Evolutionary conservation across 2,797 vertebrate species (phyloP).

Genomic region (Amazona ochrocephala): DNA sequence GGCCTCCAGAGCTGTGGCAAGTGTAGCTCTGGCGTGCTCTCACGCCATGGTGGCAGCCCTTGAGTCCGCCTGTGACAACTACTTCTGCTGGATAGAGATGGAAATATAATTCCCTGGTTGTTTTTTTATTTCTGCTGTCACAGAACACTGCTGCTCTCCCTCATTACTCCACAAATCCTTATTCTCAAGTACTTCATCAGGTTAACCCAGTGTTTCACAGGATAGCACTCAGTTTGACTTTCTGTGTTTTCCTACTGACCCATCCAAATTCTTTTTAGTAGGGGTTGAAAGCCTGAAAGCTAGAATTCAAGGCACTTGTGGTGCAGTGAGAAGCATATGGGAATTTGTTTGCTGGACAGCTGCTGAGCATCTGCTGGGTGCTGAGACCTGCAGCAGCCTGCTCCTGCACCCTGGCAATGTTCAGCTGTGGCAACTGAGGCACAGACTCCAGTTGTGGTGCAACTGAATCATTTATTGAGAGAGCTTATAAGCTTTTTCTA

Average conservation of each 20-base stretch:
- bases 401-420: neutral
- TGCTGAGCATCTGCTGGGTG: neutral
- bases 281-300: neutral
- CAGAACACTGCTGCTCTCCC: rapidly evolving
- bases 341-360: neutral
- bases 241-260: neutral
- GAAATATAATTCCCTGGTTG: neutral
- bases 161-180: neutral
- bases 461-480: too few species aligned
- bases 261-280: neutral
- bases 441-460: too few species aligned
- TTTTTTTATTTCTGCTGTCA: neutral
- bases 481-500: too few species aligned
- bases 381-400: neutral
- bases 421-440: neutral
- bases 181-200: too few species aligned
- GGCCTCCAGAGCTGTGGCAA: neutral
- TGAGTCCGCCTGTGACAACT: neutral
- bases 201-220: neutral
- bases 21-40: neutral
- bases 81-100: neutral
- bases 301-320: neutral
- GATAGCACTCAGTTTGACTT: neutral
- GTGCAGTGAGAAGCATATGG: neutral
- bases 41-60: rapidly evolving